These are phyloP conservation scores for Brachirus orientalis DNA, from an alignment of 2,113 vertebrate species.

Conservation along the genomic window DNA sequence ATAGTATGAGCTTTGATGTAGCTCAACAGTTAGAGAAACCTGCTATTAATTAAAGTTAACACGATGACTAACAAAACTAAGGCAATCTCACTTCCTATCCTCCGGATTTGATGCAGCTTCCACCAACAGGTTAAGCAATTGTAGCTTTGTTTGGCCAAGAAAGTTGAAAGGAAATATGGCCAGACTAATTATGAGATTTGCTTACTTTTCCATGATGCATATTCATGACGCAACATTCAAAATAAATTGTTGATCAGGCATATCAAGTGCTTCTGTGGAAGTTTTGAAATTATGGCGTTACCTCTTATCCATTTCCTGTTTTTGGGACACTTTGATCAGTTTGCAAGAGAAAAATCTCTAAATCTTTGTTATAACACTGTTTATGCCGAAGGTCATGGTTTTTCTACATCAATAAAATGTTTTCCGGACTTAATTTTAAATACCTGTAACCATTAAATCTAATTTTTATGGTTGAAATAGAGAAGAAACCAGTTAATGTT, in stretches of 20 bases:
- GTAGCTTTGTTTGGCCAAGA: slow-evolving; percentile 36
- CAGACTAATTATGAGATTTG: slow-evolving; percentile 50
- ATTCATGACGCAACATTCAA: slow-evolving; percentile 38
- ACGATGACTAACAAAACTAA: slow-evolving; percentile 78
- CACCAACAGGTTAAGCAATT: slow-evolving; percentile 58
- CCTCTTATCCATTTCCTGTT: not conserved
- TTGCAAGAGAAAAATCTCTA: not conserved
- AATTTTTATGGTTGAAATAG: too few relatives aligned
- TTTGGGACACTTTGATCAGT: not conserved
- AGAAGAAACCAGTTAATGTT: too few relatives aligned
- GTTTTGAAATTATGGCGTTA: not conserved
- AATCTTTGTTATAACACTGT: not conserved
- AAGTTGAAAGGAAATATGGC: slow-evolving; percentile 47
- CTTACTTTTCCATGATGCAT: slow-evolving; percentile 66
- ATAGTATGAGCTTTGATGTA: slow-evolving; percentile 81
- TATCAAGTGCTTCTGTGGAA: slow-evolving; percentile 27
- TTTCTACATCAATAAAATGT: not conserved
- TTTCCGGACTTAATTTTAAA: not conserved
- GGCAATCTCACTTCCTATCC: slow-evolving; percentile 53
- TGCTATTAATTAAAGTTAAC: slow-evolving; percentile 81
- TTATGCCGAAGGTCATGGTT: not conserved
- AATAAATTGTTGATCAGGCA: slow-evolving; percentile 19
- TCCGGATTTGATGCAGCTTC: slow-evolving; percentile 63
- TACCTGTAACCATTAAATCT: not conserved
- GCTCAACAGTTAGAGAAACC: slow-evolving; percentile 68